Evolutionary conservation across 2,797 vertebrate species (phyloP).

Genomic region (Eulemur rubriventer): DNA sequence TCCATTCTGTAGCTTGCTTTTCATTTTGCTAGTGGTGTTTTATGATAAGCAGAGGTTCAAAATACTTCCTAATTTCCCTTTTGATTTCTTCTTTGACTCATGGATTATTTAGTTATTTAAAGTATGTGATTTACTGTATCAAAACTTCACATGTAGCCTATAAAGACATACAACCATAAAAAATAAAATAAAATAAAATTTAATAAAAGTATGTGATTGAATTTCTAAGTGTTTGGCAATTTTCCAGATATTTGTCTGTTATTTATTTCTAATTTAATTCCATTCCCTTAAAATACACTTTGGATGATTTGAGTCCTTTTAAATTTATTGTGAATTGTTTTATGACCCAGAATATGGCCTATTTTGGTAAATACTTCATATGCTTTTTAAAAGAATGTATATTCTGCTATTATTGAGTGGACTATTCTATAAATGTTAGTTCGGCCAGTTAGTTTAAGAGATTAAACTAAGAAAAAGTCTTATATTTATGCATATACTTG

Average conservation of each 20-base stretch:
- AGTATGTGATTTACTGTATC: not conserved
- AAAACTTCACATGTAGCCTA: not conserved
- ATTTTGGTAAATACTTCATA: not conserved
- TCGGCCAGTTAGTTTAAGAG: not conserved
- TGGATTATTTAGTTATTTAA: not conserved
- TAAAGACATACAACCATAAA: not conserved
- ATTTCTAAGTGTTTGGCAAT: not conserved
- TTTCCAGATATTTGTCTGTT: not conserved
- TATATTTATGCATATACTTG: not conserved
- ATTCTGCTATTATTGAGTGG: not conserved
- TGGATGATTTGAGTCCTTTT: not conserved
- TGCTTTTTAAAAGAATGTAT: not conserved
- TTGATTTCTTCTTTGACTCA: not conserved
- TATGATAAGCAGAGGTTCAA: not conserved
- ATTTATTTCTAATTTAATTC: slow-evolving; percentile 18
- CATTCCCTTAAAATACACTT: not conserved
- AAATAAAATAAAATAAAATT: not conserved
- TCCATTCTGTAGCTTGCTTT: not conserved
- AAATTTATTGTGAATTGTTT: not conserved
- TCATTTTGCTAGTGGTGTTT: not conserved
- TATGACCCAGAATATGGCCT: not conserved
- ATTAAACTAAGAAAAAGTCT: not conserved
- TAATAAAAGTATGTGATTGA: not conserved
- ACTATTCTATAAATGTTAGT: not conserved
- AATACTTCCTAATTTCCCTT: not conserved